These are phyloP conservation scores for Typhlichthys subterraneus DNA, from an alignment of 2,797 vertebrate species.

Conservation along the genomic window DNA sequence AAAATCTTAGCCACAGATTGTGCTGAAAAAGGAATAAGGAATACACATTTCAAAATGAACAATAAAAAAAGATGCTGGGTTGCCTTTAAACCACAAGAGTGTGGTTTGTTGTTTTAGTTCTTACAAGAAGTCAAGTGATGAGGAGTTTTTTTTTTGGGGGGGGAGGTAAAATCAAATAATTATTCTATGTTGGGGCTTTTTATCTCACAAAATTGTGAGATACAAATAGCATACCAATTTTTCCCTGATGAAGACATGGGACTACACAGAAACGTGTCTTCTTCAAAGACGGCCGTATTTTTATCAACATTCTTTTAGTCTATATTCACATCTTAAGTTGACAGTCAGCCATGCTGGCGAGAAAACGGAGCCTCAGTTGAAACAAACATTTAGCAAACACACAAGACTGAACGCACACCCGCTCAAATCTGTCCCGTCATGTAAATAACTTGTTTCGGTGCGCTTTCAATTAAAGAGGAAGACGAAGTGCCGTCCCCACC, in stretches of 20 bases:
- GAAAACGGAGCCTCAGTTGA: conserved; percentile 64
- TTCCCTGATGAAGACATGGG: conserved; percentile 18
- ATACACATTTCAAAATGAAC: conserved; percentile 68
- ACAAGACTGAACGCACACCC: conserved; percentile 52
- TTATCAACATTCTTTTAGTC: conserved; percentile 45
- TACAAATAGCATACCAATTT: conserved; percentile 19
- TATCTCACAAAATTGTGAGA: conserved; percentile 49
- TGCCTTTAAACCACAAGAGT: conserved; percentile 70
- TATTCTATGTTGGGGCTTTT: conserved; percentile 41
- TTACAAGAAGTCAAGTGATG: conserved; percentile 60
- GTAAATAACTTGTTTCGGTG: conserved; percentile 84
- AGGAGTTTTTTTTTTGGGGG: conserved; percentile 46
- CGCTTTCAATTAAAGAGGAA: conserved; percentile 82
- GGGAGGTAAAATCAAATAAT: conserved; percentile 52
- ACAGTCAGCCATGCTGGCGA: conserved; percentile 53
- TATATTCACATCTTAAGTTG: conserved; percentile 51
- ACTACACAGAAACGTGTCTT: conserved; percentile 26
- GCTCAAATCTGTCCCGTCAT: conserved; percentile 78
- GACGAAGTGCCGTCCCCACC: conserved; percentile 71
- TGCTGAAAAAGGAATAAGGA: conserved; percentile 51
- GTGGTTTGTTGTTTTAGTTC: conserved; percentile 74
- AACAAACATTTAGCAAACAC: conserved; percentile 72
- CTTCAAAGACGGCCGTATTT: conserved; percentile 31
- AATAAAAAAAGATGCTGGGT: conserved; percentile 64
- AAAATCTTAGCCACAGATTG: conserved; percentile 57